These are phyloP conservation scores for Oncorhynchus kisutch DNA, from an alignment of 2,113 vertebrate species.

Conservation along the genomic window DNA sequence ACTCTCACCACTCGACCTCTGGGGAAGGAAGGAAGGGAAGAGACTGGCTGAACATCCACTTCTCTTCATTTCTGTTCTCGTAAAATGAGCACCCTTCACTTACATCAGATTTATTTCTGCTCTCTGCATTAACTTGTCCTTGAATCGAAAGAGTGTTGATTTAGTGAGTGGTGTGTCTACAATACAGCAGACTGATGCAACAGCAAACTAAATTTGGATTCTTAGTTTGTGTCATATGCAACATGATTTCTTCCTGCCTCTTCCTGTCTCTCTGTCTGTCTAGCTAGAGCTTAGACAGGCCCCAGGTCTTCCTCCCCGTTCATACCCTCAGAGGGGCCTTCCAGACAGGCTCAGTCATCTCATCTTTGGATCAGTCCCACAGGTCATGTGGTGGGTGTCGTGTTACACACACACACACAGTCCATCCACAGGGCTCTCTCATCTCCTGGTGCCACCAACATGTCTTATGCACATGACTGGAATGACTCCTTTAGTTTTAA, in stretches of 20 bases:
- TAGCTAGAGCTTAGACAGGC: background rate
- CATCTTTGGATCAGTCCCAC: constrained; percentile 6
- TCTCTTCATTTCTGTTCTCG: background rate
- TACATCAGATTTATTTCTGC: background rate
- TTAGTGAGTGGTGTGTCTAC: background rate
- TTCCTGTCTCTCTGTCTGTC: background rate
- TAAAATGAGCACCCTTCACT: background rate
- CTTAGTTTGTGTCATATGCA: background rate
- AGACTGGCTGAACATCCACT: too few species aligned
- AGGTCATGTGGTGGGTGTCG: constrained; percentile 34
- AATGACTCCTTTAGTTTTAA: background rate
- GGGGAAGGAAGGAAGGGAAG: too few species aligned
- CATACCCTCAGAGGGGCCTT: background rate
- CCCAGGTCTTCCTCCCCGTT: background rate
- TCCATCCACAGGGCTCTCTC: constrained; percentile 1
- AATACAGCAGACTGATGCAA: background rate
- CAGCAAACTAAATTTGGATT: background rate
- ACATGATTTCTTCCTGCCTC: background rate
- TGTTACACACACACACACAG: constrained; percentile 31
- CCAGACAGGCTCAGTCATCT: constrained; percentile 51
- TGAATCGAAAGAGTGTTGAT: background rate
- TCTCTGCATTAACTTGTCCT: background rate
- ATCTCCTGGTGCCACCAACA: background rate
- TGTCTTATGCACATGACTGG: constrained; percentile 1
- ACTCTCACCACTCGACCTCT: too few species aligned